Conservation (phyloP, 2,888 invertebrate species). For the Ennomos fuscantarius region DNA sequence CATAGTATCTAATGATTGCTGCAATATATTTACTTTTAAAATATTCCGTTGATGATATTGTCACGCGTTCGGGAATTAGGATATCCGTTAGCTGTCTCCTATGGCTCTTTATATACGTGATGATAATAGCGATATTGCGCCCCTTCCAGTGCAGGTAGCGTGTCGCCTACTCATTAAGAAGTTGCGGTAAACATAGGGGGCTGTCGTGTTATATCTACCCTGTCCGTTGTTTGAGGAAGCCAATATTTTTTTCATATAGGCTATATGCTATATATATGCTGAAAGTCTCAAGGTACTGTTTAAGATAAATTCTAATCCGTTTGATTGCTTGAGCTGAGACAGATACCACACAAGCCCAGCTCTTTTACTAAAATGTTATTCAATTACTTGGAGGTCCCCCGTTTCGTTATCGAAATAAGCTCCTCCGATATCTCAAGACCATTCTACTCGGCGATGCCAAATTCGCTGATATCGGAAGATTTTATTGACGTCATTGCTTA, state of each 20-base stretch:
- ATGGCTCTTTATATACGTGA: conserved; percentile 53
- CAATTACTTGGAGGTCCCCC: conserved; percentile 10
- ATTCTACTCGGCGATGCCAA: conserved; percentile 12
- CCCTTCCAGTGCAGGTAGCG: conserved; percentile 54
- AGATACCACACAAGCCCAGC: too few relatives aligned
- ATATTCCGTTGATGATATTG: conserved; percentile 1
- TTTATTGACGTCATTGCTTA: conserved; percentile 22
- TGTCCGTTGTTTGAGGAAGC: conserved; percentile 20
- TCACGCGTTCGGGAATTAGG: conserved; percentile 50
- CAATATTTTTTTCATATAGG: background rate
- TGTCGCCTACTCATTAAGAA: conserved; percentile 66
- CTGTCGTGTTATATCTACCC: conserved; percentile 37
- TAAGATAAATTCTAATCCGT: background rate
- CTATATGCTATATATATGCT: too few relatives aligned
- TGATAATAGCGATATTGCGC: conserved; percentile 44
- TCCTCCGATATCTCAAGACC: conserved; percentile 24
- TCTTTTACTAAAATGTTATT: background rate
- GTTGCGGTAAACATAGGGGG: conserved; percentile 53
- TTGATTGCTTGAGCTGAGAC: too few relatives aligned
- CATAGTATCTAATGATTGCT: too few relatives aligned
- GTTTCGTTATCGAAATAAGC: conserved; percentile 10
- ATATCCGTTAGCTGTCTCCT: conserved; percentile 63
- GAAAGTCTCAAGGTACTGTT: conserved; percentile 3
- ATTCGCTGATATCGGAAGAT: conserved; percentile 22
- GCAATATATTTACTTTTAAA: too few relatives aligned